Evolutionary conservation across 2,113 vertebrate species (phyloP).

Genomic region (Boleophthalmus pectinirostris): DNA sequence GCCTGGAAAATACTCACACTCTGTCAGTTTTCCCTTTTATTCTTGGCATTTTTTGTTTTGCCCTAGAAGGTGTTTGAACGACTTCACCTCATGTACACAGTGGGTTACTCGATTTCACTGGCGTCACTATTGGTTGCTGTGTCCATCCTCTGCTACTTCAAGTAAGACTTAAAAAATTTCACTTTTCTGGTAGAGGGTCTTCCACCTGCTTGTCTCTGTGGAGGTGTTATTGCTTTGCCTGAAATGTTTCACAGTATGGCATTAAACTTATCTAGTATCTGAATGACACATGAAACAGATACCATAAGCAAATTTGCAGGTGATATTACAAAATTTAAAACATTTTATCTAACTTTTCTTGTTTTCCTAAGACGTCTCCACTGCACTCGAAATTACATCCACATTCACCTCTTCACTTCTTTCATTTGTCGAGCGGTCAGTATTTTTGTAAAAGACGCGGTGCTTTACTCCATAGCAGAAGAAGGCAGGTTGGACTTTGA

Average conservation of each 20-base stretch:
- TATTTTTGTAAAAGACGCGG: slow-evolving; percentile 88
- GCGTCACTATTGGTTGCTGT: slow-evolving; percentile 82
- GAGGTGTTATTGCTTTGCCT: background rate
- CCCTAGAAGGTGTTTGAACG: slow-evolving; percentile 86
- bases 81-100: slow-evolving; percentile 89
- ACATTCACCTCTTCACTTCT: slow-evolving; percentile 89
- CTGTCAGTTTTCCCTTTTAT: background rate
- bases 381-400: slow-evolving; percentile 93
- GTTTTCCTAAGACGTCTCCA: slow-evolving; percentile 81
- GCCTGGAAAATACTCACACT: background rate
- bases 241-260: background rate
- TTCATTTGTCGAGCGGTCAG: slow-evolving; percentile 89
- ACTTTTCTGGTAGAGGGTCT: background rate
- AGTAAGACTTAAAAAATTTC: slow-evolving; percentile 73
- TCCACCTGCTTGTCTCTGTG: background rate
- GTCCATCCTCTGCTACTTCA: slow-evolving; percentile 89
- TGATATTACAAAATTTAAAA: background rate
- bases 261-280: background rate
- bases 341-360: background rate
- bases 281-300: too few relatives aligned
- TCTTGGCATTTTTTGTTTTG: slow-evolving; percentile 30
- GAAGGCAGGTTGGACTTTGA: slow-evolving; percentile 42
- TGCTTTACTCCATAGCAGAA: slow-evolving; percentile 78
- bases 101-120: slow-evolving; percentile 88
- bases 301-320: background rate